These are phyloP conservation scores for Microtus ochrogaster DNA, from an alignment of 2,113 vertebrate genomes.

Conservation along the genomic window DNA sequence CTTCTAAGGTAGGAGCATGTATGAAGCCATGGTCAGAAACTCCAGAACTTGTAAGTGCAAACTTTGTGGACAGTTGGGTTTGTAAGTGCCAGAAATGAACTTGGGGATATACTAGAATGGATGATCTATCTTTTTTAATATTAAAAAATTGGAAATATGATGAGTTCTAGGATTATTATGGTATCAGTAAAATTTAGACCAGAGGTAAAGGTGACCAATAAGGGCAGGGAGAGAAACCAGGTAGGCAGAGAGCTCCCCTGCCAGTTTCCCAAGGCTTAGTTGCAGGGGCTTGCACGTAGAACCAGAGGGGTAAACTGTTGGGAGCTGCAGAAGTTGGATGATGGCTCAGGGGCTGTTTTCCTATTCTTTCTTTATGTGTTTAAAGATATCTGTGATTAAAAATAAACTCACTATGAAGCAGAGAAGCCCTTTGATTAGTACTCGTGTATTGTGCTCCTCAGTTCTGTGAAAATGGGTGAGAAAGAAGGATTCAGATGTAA, in stretches of 20 bases:
- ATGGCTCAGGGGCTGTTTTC: background rate
- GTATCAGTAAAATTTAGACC: background rate
- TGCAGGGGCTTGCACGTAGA: background rate
- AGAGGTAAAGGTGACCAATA: background rate
- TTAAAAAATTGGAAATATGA: background rate
- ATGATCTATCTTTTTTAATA: background rate
- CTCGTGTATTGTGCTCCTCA: background rate
- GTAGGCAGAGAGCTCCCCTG: background rate
- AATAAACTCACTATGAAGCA: background rate
- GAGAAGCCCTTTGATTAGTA: background rate
- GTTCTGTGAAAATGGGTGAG: background rate
- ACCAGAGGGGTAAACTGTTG: background rate
- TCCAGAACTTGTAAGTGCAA: background rate
- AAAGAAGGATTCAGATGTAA: background rate
- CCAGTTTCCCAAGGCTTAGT: background rate
- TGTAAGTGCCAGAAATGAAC: background rate
- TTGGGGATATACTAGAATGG: background rate
- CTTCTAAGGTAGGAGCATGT: background rate
- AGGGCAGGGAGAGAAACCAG: no score
- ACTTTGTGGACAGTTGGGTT: background rate
- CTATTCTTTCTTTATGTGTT: background rate
- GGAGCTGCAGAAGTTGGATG: no score
- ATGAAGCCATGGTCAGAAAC: background rate
- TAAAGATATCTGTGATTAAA: background rate
- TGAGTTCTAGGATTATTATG: background rate